These are phyloP conservation scores for Cygnus olor DNA, from an alignment of 2,797 vertebrate genomes.

Conservation along the genomic window DNA sequence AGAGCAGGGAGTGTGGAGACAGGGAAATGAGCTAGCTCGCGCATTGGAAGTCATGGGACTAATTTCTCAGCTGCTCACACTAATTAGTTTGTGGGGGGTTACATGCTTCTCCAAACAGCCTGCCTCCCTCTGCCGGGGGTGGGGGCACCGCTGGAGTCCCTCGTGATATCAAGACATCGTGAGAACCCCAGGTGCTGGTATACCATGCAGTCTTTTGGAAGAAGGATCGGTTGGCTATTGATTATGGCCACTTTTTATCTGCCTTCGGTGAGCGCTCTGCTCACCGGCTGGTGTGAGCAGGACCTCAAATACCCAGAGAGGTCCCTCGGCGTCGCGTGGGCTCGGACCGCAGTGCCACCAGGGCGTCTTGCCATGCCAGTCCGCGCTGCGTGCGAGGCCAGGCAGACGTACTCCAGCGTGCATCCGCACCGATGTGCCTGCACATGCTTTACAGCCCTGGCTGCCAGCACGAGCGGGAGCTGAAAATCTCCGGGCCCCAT, in stretches of 20 bases:
- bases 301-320: rapidly evolving
- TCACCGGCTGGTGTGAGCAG: rapidly evolving
- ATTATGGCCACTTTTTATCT: background rate
- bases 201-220: background rate
- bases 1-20: background rate
- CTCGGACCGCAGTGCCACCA: rapidly evolving
- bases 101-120: background rate
- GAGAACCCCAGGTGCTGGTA: background rate
- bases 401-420: rapidly evolving
- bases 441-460: rapidly evolving
- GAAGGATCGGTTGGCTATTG: background rate
- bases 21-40: background rate
- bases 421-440: background rate
- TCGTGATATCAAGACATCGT: rapidly evolving
- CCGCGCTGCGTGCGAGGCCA: rapidly evolving
- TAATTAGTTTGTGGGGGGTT: background rate
- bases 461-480: background rate
- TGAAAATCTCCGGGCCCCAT: background rate
- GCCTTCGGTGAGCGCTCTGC: background rate
- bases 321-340: background rate
- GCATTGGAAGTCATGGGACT: background rate
- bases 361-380: rapidly evolving
- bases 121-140: background rate
- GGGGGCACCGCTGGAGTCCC: background rate
- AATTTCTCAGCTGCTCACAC: background rate